phyloP scores from a whole-genome alignment of 2,888 invertebrate genomes.

The Glaucopsyche alexis region DNA sequence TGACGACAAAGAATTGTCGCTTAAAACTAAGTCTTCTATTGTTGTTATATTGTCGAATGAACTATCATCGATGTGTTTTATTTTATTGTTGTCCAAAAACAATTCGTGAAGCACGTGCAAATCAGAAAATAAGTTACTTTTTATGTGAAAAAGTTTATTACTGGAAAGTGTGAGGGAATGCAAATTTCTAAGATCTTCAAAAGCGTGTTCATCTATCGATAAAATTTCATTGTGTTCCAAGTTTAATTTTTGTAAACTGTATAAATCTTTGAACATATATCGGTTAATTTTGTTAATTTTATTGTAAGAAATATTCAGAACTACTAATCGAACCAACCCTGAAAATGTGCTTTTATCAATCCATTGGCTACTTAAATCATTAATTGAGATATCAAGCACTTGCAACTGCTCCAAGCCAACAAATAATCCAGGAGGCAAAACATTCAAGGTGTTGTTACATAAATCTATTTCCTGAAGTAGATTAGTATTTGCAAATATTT shows the following conservation, averaged over 20 bases:
- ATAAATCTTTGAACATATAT: constrained; percentile 85
- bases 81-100: constrained; percentile 86
- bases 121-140: constrained; percentile 84
- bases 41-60: constrained; percentile 89
- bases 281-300: constrained; percentile 84
- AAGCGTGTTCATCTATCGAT: constrained; percentile 86
- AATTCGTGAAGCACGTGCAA: constrained; percentile 86
- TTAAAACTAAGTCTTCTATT: constrained; percentile 86
- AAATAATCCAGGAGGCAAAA: constrained; percentile 86
- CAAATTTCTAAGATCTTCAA: constrained; percentile 85
- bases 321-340: constrained; percentile 85
- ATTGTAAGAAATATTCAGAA: constrained; percentile 87
- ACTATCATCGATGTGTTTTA: constrained; percentile 83
- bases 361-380: constrained; percentile 87
- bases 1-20: constrained; percentile 84
- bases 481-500: constrained; percentile 84
- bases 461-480: constrained; percentile 85
- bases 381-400: constrained; percentile 85
- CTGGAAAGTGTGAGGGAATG: constrained; percentile 87
- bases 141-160: constrained; percentile 84
- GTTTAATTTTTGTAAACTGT: constrained; percentile 87
- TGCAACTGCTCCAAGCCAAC: constrained; percentile 85
- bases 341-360: constrained; percentile 87
- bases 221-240: constrained; percentile 86
- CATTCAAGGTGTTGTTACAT: constrained; percentile 87